phyloP scores from a whole-genome alignment of 2,797 vertebrate species.

The Staurois parvus region DNA sequence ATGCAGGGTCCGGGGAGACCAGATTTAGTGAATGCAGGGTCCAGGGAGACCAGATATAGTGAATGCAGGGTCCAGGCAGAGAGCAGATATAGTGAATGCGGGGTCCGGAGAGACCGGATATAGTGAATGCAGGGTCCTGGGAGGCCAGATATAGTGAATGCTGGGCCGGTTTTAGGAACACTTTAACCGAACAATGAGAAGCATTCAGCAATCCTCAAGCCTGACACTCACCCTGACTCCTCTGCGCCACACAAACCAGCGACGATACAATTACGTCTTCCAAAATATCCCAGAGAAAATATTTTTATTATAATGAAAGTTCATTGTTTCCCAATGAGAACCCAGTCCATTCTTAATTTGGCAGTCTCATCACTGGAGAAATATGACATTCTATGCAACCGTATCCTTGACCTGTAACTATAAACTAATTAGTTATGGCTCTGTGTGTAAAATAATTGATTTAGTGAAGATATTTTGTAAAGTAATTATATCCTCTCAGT shows the following conservation, averaged over 20 bases:
- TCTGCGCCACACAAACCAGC: background rate
- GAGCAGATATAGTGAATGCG: too few relatives aligned
- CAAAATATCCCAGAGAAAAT: constrained; percentile 4
- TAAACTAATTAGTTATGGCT: constrained; percentile 48
- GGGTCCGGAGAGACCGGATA: too few relatives aligned
- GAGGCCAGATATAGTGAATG: too few relatives aligned
- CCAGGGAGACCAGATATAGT: too few relatives aligned
- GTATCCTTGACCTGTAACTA: constrained; percentile 41
- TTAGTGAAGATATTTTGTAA: constrained; percentile 37
- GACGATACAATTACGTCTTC: background rate
- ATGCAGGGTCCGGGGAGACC: too few relatives aligned
- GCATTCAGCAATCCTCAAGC: background rate
- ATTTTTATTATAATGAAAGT: constrained; percentile 22
- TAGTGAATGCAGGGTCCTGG: too few relatives aligned
- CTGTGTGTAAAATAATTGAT: constrained; percentile 42
- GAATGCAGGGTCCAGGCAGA: too few relatives aligned
- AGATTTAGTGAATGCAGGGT: too few relatives aligned
- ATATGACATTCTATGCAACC: constrained; percentile 31
- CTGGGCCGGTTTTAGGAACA: too few relatives aligned
- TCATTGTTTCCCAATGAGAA: constrained; percentile 11
- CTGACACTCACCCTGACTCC: background rate
- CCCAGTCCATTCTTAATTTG: constrained; percentile 27
- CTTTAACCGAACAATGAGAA: background rate
- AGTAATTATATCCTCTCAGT: constrained; percentile 37
- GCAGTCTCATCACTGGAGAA: constrained; percentile 2